These are phyloP conservation scores for Strix aluco DNA, from an alignment of 2,113 vertebrate species.

Conservation along the genomic window DNA sequence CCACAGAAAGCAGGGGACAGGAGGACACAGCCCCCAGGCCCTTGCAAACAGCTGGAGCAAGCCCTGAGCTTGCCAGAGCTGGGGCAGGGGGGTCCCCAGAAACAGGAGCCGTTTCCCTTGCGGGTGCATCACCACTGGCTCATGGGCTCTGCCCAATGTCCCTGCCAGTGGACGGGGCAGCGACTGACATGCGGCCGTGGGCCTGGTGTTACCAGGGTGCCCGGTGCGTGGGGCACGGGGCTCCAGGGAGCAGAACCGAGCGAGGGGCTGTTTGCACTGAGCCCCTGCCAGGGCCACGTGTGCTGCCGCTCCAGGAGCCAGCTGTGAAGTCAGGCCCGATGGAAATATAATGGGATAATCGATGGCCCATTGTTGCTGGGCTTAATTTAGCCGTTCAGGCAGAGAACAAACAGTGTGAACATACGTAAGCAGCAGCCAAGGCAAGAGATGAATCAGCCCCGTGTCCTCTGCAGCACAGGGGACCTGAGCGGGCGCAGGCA, in stretches of 20 bases:
- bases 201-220: accelerated
- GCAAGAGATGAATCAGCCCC: slow-evolving; percentile 32
- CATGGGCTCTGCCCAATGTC: accelerated
- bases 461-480: background rate
- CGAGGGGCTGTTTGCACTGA: background rate
- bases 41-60: accelerated
- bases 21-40: background rate
- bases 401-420: background rate
- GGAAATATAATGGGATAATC: slow-evolving; percentile 59
- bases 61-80: accelerated
- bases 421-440: background rate
- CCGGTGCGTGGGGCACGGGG: accelerated
- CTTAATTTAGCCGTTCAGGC: slow-evolving; percentile 54
- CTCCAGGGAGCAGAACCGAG: background rate
- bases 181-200: accelerated
- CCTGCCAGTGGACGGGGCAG: accelerated
- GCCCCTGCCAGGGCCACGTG: background rate
- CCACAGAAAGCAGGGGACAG: accelerated
- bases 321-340: background rate
- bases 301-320: background rate
- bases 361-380: slow-evolving; percentile 57
- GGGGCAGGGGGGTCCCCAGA: background rate
- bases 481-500: background rate
- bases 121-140: accelerated
- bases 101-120: accelerated